A percentile compares a stretch with the other conserved stretches of the same genome.
Evolutionary conservation across 2,888 invertebrate genomes (phyloP).

Genomic region (Acrobasis consociella): DNA sequence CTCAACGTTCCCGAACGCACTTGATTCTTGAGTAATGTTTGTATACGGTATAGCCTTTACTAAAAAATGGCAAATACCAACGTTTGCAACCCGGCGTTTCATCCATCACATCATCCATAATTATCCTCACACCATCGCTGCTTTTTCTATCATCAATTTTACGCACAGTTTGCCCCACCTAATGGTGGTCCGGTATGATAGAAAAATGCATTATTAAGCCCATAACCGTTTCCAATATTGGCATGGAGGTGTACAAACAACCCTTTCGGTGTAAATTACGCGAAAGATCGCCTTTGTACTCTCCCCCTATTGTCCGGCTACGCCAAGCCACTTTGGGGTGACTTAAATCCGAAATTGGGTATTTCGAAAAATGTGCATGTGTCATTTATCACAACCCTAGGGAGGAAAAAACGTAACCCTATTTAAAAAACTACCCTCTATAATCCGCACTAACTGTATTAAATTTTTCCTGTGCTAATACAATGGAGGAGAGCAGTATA

Average conservation of each 20-base stretch:
- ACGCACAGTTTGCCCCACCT: conserved; percentile 66
- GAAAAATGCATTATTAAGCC: conserved; percentile 75
- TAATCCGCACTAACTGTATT: conserved; percentile 82
- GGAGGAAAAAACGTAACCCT: conserved; percentile 77
- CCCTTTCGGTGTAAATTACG: conserved; percentile 75
- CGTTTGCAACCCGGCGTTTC: conserved; percentile 27
- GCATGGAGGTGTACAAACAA: conserved; percentile 55
- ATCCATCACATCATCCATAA: conserved; percentile 39
- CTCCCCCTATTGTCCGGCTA: conserved; percentile 64
- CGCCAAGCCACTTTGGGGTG: conserved; percentile 82
- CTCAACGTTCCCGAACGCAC: neutral
- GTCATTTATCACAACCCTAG: conserved; percentile 83
- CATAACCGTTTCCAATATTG: conserved; percentile 65
- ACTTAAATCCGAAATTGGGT: conserved; percentile 84
- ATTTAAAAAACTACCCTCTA: conserved; percentile 79
- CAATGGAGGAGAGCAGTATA: conserved; percentile 74
- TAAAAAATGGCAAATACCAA: neutral
- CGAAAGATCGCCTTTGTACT: conserved; percentile 49
- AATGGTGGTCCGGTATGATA: conserved; percentile 61
- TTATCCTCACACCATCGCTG: conserved; percentile 54
- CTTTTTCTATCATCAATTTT: conserved; percentile 65
- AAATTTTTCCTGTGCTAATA: conserved; percentile 78
- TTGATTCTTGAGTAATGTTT: neutral
- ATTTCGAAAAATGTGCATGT: conserved; percentile 84
- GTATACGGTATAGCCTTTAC: neutral